These are phyloP conservation scores for Triplophysa dalaica DNA, from an alignment of 2,113 vertebrate genomes.

Conservation along the genomic window DNA sequence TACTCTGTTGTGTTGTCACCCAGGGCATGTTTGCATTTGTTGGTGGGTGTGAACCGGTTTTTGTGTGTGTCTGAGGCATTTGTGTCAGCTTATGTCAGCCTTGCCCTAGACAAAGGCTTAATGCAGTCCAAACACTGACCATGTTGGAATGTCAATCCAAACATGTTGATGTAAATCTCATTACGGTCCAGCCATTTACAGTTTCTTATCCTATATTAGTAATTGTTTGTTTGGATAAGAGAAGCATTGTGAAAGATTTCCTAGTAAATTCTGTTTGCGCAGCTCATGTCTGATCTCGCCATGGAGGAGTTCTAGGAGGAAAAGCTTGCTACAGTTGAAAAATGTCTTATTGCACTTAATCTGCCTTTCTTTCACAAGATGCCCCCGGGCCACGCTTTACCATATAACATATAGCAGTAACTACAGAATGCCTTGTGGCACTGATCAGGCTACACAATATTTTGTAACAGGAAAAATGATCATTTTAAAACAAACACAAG, in stretches of 20 bases:
- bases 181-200: background rate
- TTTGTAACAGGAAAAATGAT: too few relatives aligned
- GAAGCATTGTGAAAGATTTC: background rate
- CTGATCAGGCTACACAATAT: too few relatives aligned
- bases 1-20: background rate
- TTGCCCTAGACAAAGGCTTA: background rate
- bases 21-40: background rate
- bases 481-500: too few relatives aligned
- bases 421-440: too few relatives aligned
- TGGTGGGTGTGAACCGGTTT: slow-evolving; percentile 1
- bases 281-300: slow-evolving; percentile 19
- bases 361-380: background rate
- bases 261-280: background rate
- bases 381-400: too few relatives aligned
- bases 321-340: background rate
- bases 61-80: background rate
- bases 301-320: slow-evolving; percentile 2
- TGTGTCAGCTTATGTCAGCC: background rate
- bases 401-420: too few relatives aligned
- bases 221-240: background rate
- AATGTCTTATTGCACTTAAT: too few relatives aligned
- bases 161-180: background rate
- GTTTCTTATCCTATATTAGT: background rate
- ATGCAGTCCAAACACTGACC: background rate
- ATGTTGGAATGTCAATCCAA: background rate